Evolutionary conservation across 2,888 invertebrate species (phyloP), one percentile per base, ranked within the genome.

Genomic region (Drosophila limbata): DNA sequence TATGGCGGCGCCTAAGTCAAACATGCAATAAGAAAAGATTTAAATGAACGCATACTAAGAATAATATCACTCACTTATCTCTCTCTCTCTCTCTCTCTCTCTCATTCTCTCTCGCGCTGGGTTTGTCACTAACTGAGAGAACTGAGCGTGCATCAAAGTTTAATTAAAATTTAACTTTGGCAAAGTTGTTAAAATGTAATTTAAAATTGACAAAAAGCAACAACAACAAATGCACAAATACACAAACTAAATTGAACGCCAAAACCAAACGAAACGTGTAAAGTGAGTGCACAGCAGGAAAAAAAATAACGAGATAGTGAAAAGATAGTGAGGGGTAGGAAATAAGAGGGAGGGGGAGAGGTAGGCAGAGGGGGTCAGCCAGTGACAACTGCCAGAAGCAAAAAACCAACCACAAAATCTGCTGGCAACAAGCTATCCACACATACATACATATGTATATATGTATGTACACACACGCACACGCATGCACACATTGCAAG

Each of bases 141-240:
- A 40, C 40, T 51, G 50, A 47, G 57, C 33, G 59, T 64, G 48
- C 69, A 73, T 87, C 80, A 87, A 76, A 61, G 71, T 79, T 87
- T 82, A 83, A 84, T 84, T 82, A 84, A 68, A 84, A 84, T 72
- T 64, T 53, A 25, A 21, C 40, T 48, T 48, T 59, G 21, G 44
- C 55, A 73, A 72, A 74, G 68, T 69, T 78, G 67, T 88, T 80
- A 80, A 85, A 85, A 77, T 71, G 72, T 77, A 88, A 83, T 88
- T 85, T 74, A 50, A 72, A 80, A 85, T 77, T 73, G 72, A 68
- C 81, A 74, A 70, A 69, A 65, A 66, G 48, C 60, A 66, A 50
- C 44, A 57, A 42, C 40, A 57, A 42, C 44, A 64, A 44, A 44
- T 57, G 13, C 19, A n/a, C 45, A 73, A 63, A 69, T 25, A 25